These are phyloP conservation scores for Daphoenositta chrysoptera DNA, from an alignment of 2,113 vertebrate genomes.

Conservation along the genomic window DNA sequence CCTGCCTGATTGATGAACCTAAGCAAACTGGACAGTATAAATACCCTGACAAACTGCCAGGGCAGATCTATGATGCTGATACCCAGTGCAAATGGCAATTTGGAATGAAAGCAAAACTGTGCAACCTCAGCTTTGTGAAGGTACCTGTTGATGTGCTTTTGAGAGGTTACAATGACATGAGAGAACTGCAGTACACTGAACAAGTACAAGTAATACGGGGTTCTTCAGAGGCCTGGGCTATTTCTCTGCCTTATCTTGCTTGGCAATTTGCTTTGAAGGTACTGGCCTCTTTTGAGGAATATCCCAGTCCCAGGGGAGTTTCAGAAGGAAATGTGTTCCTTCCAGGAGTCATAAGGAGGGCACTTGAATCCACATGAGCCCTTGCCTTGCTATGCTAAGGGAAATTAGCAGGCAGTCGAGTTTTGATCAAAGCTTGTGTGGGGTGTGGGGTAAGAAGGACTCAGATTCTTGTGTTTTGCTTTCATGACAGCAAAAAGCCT, in stretches of 20 bases:
- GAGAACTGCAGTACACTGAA: neutral
- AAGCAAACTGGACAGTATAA: constrained; percentile 93
- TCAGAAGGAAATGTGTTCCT: neutral
- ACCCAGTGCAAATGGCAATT: constrained; percentile 99
- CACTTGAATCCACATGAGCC: neutral
- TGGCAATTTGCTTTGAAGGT: constrained; percentile 36
- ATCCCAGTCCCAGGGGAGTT: neutral
- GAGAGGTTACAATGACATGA: neutral
- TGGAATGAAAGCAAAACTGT: constrained; percentile 92
- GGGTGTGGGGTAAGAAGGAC: neutral
- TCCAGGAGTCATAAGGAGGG: neutral
- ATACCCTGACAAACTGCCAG: constrained; percentile 94
- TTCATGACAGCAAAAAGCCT: neutral
- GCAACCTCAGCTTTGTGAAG: constrained; percentile 93
- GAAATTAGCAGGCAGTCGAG: neutral
- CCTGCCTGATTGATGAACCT: constrained; percentile 94
- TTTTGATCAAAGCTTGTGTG: neutral
- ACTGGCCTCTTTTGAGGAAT: neutral
- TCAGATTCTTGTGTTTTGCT: neutral
- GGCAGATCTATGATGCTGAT: constrained; percentile 95
- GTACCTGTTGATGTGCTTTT: constrained; percentile 70
- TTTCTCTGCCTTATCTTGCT: constrained; percentile 58
- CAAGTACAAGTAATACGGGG: neutral
- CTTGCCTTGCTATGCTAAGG: neutral
- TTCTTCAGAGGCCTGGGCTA: constrained; percentile 20